Evolutionary conservation across 2,888 invertebrate species (phyloP), one percentile per base, ranked within the genome.

Genomic region (Melinaea menophilus): DNA sequence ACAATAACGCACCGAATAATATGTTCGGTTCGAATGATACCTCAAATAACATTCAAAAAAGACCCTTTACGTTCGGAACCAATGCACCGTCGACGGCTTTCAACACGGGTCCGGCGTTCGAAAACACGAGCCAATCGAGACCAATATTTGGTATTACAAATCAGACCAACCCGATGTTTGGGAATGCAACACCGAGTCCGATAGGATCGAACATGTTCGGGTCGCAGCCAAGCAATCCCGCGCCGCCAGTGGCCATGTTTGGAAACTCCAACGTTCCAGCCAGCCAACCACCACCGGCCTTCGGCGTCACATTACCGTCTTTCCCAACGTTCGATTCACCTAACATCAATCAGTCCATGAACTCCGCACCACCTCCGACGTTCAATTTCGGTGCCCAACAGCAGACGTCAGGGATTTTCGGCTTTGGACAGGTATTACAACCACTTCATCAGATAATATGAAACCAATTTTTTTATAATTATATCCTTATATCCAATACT

Each of bases 371-470:
- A 2, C 69, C 80, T 3, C 76, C 82, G 3, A 69, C 81, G 0
- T 88, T 87, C 67, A 85, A 77, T 70, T 89, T 88, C 67, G 83
- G 85, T 13, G 69, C 78, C 12, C 64, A 68, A 48, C 62, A 74
- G 5, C 82, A 77, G 57, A 46, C 77, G 7, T 55, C 79, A 2
- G 76, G 73, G 13, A 75, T 86, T 33, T 87, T 88, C 65, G 85
- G 84, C 64, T 88, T 88, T 74, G 82, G 84, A 65, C 87, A 88
- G 81, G 88, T 87, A 77, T 75, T 37, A 48, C 54, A 34, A 55
- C 34, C 22, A 46, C 4, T 7, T 4, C 3, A 9, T 41, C 12
- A 4, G 11, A 11, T 33, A 12, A 35, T 34, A 55, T 31, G 0
- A 12, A 9, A n/a, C 11, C 47, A 45, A 35, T 46, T 46, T 41